Conservation (phyloP, 2,797 vertebrate species). For the Lacerta agilis region DNA sequence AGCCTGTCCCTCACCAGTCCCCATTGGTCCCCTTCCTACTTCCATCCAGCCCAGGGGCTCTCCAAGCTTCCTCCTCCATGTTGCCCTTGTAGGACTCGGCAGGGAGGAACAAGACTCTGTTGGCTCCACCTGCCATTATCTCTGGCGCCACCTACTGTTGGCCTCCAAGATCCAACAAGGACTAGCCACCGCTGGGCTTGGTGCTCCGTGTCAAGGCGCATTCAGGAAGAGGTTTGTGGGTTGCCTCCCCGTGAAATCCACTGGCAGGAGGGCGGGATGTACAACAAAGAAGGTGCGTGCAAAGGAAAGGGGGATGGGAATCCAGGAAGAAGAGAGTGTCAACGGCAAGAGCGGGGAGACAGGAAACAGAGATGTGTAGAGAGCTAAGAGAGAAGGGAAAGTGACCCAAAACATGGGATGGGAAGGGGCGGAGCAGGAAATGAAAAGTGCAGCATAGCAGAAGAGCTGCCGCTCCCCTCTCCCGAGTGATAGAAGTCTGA, state of each 20-base stretch:
- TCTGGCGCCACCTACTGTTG: no score
- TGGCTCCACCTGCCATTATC: no score
- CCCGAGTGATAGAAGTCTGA: conserved; percentile 64
- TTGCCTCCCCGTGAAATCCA: neutral
- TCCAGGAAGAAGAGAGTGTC: conserved; percentile 17
- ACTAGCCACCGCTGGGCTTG: rapidly evolving
- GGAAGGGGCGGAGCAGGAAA: neutral
- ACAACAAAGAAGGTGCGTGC: neutral
- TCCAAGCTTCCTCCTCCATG: no score
- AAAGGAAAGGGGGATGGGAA: neutral
- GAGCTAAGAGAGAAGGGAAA: conserved; percentile 30
- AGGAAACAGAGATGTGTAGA: conserved; percentile 48
- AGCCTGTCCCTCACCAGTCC: no score
- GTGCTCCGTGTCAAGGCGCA: neutral
- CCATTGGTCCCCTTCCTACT: no score
- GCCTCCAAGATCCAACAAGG: no score
- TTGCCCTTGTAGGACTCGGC: no score
- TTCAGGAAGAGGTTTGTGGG: neutral
- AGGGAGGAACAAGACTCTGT: no score
- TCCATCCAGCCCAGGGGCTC: neutral
- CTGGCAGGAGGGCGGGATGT: no score
- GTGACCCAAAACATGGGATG: conserved; percentile 57
- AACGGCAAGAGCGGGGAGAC: neutral
- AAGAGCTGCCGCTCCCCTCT: conserved; percentile 52
- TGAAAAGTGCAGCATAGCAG: neutral